Conservation (phyloP, 2,888 invertebrate species). For the Ernsta delagoae region DNA sequence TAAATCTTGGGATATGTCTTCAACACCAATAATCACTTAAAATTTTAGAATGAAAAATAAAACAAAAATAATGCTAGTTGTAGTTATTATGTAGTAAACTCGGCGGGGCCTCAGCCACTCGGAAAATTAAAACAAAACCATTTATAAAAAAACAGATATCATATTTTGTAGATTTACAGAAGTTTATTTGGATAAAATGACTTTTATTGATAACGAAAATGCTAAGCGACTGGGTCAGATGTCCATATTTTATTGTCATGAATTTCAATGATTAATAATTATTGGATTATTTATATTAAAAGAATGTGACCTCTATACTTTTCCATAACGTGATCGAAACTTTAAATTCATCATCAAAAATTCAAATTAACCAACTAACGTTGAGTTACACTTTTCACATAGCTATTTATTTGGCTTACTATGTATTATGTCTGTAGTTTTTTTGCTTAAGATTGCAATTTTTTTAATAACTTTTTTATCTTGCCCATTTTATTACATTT, state of each 20-base stretch:
- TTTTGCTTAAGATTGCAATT: background rate
- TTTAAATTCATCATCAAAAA: no score
- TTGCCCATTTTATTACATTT: background rate
- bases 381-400: background rate
- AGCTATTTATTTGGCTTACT: background rate
- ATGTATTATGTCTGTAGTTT: background rate
- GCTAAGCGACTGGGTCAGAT: background rate
- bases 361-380: background rate
- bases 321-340: background rate
- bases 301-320: background rate
- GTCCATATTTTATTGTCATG: background rate
- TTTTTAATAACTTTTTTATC: background rate
- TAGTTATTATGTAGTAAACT: no score
- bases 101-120: no score
- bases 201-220: background rate
- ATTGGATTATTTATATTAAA: background rate
- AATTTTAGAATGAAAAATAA: background rate
- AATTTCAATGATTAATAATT: background rate
- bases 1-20: slow-evolving; percentile 5
- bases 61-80: no score
- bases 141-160: background rate
- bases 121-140: background rate
- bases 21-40: background rate
- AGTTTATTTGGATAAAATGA: background rate
- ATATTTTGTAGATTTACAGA: background rate